These are phyloP conservation scores for Isoperla grammatica DNA, from an alignment of 2,888 invertebrate genomes.

Conservation along the genomic window DNA sequence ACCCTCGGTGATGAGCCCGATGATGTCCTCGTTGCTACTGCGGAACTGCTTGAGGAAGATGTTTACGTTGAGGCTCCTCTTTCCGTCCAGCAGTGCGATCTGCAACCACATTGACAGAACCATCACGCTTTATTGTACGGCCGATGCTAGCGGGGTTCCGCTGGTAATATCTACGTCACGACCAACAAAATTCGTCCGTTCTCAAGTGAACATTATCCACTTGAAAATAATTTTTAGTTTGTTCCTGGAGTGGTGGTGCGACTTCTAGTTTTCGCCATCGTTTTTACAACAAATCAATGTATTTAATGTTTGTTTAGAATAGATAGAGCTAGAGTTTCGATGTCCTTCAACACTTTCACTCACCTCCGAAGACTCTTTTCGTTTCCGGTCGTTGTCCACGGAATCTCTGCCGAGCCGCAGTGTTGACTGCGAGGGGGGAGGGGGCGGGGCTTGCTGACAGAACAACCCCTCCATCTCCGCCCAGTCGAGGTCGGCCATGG, in stretches of 20 bases:
- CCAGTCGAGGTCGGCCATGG: slow-evolving; percentile 85
- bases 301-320: too few relatives aligned
- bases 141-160: too few relatives aligned
- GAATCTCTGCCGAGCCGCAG: slow-evolving; percentile 49
- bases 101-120: too few relatives aligned
- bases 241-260: neutral
- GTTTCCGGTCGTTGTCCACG: slow-evolving; percentile 49
- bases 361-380: slow-evolving; percentile 76
- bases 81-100: slow-evolving; percentile 87
- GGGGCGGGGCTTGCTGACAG: slow-evolving; percentile 69
- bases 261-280: too few relatives aligned
- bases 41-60: slow-evolving; percentile 96
- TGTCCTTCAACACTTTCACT: too few relatives aligned
- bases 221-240: neutral
- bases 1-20: slow-evolving; percentile 77
- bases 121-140: too few relatives aligned
- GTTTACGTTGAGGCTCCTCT: slow-evolving; percentile 93
- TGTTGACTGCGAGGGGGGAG: slow-evolving; percentile 48
- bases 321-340: too few relatives aligned
- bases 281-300: too few relatives aligned
- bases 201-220: neutral
- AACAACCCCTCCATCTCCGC: slow-evolving; percentile 91
- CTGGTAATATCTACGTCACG: too few relatives aligned
- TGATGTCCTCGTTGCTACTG: slow-evolving; percentile 86
- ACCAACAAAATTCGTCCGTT: neutral